Percentiles rank a stretch among this genome's conserved stretches.
These are phyloP conservation scores for Remorina albescens DNA, from an alignment of 2,797 vertebrate species.

Conservation along the genomic window DNA sequence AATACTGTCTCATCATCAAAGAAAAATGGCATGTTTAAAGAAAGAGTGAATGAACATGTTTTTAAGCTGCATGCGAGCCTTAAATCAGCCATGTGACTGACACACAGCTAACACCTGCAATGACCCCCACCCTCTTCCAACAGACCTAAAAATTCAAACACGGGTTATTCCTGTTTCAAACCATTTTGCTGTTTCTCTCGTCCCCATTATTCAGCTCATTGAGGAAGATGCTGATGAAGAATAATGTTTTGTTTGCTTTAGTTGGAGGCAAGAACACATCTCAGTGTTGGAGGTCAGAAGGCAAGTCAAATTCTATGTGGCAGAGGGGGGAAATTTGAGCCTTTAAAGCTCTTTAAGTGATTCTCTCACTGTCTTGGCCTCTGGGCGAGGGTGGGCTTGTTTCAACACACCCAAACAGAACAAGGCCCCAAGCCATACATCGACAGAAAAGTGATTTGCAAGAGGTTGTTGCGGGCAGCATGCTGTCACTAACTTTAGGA, in stretches of 20 bases:
- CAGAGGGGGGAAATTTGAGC: slow-evolving; percentile 77
- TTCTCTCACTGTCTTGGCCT: slow-evolving; percentile 75
- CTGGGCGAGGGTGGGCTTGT: slow-evolving; percentile 74
- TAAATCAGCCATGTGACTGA: slow-evolving; percentile 71
- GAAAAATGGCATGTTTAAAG: slow-evolving; percentile 59
- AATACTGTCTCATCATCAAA: slow-evolving; percentile 37
- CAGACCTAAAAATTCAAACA: slow-evolving; percentile 24
- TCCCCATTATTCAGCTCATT: slow-evolving; percentile 56
- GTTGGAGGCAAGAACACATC: slow-evolving; percentile 83
- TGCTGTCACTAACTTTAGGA: slow-evolving; percentile 46
- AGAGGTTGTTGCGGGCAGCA: slow-evolving; percentile 41
- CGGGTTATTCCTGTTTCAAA: slow-evolving; percentile 1
- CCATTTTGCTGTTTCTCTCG: slow-evolving; percentile 27
- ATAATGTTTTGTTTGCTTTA: slow-evolving; percentile 87
- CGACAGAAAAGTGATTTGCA: slow-evolving; percentile 64
- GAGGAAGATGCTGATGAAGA: slow-evolving; percentile 80
- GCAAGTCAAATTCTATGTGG: slow-evolving; percentile 72
- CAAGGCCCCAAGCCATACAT: slow-evolving; percentile 49
- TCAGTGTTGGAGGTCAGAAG: slow-evolving; percentile 78
- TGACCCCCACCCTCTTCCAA: slow-evolving; percentile 11
- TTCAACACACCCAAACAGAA: slow-evolving; percentile 70
- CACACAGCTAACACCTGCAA: slow-evolving; percentile 60
- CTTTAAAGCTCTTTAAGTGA: slow-evolving; percentile 81
- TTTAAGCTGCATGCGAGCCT: slow-evolving; percentile 50
- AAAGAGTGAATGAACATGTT: slow-evolving; percentile 65